Conservation (phyloP, 2,888 invertebrate species). For the Agonopterix alstromeriana region DNA sequence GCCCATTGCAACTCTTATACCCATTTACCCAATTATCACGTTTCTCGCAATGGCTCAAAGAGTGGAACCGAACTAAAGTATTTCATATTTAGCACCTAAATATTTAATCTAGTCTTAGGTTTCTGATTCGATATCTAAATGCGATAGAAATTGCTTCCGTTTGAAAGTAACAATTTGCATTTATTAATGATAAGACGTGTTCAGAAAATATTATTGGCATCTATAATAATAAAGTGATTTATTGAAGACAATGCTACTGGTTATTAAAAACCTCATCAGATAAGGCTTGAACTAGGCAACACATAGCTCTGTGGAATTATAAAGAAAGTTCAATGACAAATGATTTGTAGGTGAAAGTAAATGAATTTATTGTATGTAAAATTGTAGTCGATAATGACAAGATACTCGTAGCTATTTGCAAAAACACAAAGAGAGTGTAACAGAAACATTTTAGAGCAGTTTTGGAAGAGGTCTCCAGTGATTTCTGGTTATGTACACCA, state of each 20-base stretch:
- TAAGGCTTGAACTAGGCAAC: slow-evolving; percentile 1
- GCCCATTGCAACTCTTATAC: slow-evolving; percentile 9
- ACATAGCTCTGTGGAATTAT: slow-evolving; percentile 11
- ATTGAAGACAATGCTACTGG: slow-evolving; percentile 29
- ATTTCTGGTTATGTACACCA: no score
- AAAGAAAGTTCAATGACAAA: slow-evolving; percentile 29
- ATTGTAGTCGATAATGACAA: slow-evolving; percentile 12
- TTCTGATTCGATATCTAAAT: not conserved
- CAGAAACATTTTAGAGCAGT: no score
- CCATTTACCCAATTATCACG: no score
- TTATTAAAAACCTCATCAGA: slow-evolving; percentile 14
- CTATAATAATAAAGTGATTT: slow-evolving; percentile 26
- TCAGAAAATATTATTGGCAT: slow-evolving; percentile 7
- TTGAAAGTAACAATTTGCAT: slow-evolving; percentile 17
- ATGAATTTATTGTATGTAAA: slow-evolving; percentile 31
- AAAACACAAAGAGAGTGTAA: no score
- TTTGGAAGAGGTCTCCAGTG: no score
- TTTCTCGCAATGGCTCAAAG: no score
- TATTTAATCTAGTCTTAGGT: no score
- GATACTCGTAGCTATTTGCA: no score
- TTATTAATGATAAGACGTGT: slow-evolving; percentile 4
- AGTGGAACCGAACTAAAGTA: no score
- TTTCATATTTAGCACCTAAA: no score
- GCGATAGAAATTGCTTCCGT: slow-evolving; percentile 33
- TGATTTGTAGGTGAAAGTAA: slow-evolving; percentile 34